Percentiles rank a stretch among this genome's conserved stretches.
These are phyloP conservation scores for Scaeva pyrastri DNA, from an alignment of 2,888 invertebrate genomes.

Conservation along the genomic window DNA sequence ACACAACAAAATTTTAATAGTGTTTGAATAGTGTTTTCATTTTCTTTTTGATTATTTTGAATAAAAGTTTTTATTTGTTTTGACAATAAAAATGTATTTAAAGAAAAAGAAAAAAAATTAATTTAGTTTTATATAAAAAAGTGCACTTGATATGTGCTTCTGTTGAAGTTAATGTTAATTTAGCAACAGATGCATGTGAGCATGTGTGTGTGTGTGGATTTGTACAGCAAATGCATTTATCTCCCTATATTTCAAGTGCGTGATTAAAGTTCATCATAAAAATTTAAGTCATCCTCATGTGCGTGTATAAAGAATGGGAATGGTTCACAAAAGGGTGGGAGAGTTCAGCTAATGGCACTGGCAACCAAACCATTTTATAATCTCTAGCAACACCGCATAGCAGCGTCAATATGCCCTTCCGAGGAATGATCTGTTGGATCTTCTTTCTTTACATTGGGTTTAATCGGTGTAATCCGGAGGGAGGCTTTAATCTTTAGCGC, in stretches of 20 bases:
- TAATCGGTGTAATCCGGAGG: conserved; percentile 34
- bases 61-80: conserved; percentile 60
- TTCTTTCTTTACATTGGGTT: conserved; percentile 17
- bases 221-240: conserved; percentile 26
- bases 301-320: background rate
- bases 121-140: conserved; percentile 36
- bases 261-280: conserved; percentile 64
- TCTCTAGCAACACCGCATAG: conserved; percentile 42
- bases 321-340: no score
- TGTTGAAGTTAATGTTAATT: conserved; percentile 14
- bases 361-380: conserved; percentile 42
- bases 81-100: conserved; percentile 34
- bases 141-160: conserved; percentile 47
- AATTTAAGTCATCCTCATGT: conserved; percentile 42
- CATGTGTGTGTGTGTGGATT: background rate
- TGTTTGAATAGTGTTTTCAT: conserved; percentile 59
- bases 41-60: conserved; percentile 63
- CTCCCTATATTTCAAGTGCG: conserved; percentile 44
- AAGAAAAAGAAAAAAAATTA: conserved; percentile 34
- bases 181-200: background rate
- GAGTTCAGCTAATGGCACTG: conserved; percentile 47
- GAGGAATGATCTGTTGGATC: conserved; percentile 55
- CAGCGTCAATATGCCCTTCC: conserved; percentile 32
- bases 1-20: conserved; percentile 40
- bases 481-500: conserved; percentile 50